A percentile compares a stretch with the other conserved stretches of the same genome.
phyloP scores from a whole-genome alignment of 2,888 invertebrate genomes.

The Neoaliturus tenellus region DNA sequence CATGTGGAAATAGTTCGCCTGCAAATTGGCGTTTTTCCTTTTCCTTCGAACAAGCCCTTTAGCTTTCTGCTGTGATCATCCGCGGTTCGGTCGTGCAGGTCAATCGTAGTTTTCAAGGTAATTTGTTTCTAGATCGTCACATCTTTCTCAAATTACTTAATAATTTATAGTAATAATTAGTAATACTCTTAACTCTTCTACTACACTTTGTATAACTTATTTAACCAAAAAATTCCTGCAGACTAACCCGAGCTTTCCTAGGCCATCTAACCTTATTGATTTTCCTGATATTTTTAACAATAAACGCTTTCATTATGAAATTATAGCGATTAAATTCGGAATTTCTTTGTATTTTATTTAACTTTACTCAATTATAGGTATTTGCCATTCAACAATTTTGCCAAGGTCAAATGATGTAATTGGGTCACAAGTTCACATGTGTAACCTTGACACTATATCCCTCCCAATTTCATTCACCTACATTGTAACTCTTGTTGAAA shows the following conservation, averaged over 20 bases:
- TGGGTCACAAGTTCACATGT: constrained; percentile 25
- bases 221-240: too few relatives aligned
- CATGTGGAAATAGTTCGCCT: neutral
- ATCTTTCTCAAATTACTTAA: too few relatives aligned
- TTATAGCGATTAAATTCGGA: too few relatives aligned
- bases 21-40: neutral
- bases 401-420: constrained; percentile 22
- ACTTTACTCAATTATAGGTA: too few relatives aligned
- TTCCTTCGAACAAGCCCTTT: neutral
- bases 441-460: constrained; percentile 2
- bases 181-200: too few relatives aligned
- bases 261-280: neutral
- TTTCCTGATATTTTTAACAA: neutral
- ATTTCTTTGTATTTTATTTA: too few relatives aligned
- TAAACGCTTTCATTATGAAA: neutral
- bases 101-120: neutral
- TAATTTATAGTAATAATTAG: too few relatives aligned
- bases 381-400: neutral
- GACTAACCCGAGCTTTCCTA: too few relatives aligned
- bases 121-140: too few relatives aligned
- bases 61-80: neutral
- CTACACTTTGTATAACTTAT: too few relatives aligned
- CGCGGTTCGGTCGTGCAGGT: neutral
- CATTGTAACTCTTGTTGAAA: too few relatives aligned
- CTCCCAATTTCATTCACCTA: neutral